Evolutionary conservation across 2,888 invertebrate species (phyloP), one percentile per base, ranked within the genome.

Genomic region (Hirtodrosophila trivittata): DNA sequence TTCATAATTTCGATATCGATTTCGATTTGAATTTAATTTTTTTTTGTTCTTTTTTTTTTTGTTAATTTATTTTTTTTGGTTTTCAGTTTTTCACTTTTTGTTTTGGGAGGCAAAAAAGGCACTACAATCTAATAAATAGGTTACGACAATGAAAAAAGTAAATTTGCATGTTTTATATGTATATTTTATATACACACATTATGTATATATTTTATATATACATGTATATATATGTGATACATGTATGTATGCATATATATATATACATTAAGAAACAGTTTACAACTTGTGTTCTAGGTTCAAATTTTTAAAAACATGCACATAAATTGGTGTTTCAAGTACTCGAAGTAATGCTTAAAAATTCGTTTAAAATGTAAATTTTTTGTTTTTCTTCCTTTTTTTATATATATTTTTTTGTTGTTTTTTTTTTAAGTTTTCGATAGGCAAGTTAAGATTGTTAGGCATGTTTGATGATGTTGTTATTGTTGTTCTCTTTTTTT

Each of bases 21-120:
- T n/a, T n/a, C n/a, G n/a, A 25, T 60, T 74, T 50, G 67, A 63
- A 52, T 66, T 72, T 59, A 50, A 71, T 62, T 63, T 52, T 69
- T 56, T 54, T 39, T 50, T 58, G 65, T 55, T 57, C 38, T 12
- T 49, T 57, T 2, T 45, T 66, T 45, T 30, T 43, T 64, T 56
- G 43, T n/a, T n/a, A n/a, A 42, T 60, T 62, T 52, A 6, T 30
- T 59, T 58, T 50, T 38, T 51, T 54, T n/a, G n/a, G 60, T 28
- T 32, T 57, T 39, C 47, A 58, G 13, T 58, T 63, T 51, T 63
- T 25, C 25, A 4, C 4, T 50, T 64, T 78, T 69, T 57, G 43
- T 58, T 68, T 74, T 70, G 72, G 74, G 81, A 77, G 87, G 81
- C 81, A 87, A 87, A 87, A 87, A 88, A 87, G 87, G 88, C 87